A percentile compares a stretch with the other conserved stretches of the same genome.
phyloP scores from a whole-genome alignment of 2,888 invertebrate genomes.

The Melipona bicolor region DNA sequence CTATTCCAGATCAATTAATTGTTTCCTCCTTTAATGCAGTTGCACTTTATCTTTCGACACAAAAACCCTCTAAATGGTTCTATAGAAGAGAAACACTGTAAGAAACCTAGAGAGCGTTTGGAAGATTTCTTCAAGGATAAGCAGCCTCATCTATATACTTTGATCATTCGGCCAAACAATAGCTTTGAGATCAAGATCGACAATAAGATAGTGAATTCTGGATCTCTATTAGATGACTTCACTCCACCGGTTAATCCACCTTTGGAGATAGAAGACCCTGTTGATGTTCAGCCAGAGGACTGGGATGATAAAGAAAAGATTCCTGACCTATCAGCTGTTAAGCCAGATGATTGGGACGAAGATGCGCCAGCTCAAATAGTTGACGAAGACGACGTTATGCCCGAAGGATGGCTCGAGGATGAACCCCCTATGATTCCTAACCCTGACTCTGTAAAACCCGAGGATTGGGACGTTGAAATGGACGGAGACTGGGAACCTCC shows the following conservation, averaged over 20 bases:
- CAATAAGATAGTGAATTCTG: constrained; percentile 92
- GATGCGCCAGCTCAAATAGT: constrained; percentile 95
- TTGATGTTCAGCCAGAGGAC: constrained; percentile 93
- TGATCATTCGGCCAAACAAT: constrained; percentile 92
- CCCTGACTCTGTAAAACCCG: constrained; percentile 93
- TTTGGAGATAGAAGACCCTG: constrained; percentile 96
- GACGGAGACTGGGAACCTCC: constrained; percentile 99
- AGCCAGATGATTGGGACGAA: constrained; percentile 99
- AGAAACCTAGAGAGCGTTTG: constrained; percentile 93
- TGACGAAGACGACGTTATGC: constrained; percentile 93
- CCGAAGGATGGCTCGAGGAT: constrained; percentile 96
- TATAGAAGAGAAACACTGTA: constrained; percentile 97
- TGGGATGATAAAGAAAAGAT: constrained; percentile 99
- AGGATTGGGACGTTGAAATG: constrained; percentile 99
- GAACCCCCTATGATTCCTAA: constrained; percentile 95
- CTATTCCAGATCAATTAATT: background rate
- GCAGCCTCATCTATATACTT: constrained; percentile 94
- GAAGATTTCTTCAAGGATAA: constrained; percentile 97
- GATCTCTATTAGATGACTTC: constrained; percentile 95
- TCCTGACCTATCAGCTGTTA: constrained; percentile 93
- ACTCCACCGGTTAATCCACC: constrained; percentile 98
- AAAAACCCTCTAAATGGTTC: constrained; percentile 96
- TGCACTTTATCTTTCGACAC: constrained; percentile 96
- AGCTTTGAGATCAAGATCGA: constrained; percentile 93
- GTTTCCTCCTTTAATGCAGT: constrained; percentile 79